Evolutionary conservation across 2,797 vertebrate species (phyloP).

Genomic region (Sebastolobus altivelis): DNA sequence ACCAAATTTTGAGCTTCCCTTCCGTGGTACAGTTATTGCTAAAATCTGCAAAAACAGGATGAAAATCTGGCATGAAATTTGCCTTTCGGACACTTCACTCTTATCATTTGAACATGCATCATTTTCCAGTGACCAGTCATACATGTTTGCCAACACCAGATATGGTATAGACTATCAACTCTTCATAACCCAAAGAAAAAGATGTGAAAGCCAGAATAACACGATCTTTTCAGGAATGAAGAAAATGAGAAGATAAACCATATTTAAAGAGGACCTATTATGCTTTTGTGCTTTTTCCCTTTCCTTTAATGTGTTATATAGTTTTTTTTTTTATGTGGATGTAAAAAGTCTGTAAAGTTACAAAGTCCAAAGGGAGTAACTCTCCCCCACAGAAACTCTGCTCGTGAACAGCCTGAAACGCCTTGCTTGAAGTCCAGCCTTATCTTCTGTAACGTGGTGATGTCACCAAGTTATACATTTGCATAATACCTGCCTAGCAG

Average conservation of each 20-base stretch:
- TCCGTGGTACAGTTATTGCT: neutral
- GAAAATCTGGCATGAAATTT: neutral
- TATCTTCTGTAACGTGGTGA: too few species aligned
- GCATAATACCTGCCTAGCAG: too few species aligned
- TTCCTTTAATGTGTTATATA: too few species aligned
- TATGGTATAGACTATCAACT: neutral
- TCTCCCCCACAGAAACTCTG: too few species aligned
- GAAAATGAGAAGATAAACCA: neutral
- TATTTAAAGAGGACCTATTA: neutral
- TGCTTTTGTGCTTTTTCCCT: too few species aligned
- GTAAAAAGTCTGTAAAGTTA: too few species aligned
- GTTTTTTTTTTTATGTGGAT: too few species aligned
- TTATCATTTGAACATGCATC: neutral
- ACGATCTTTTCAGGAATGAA: neutral
- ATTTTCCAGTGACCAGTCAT: neutral
- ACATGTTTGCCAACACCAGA: conserved; percentile 3
- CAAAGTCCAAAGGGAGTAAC: too few species aligned
- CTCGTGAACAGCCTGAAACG: too few species aligned
- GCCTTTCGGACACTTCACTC: conserved; percentile 3
- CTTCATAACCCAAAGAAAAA: neutral
- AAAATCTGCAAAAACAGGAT: conserved; percentile 4
- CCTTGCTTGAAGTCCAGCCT: too few species aligned
- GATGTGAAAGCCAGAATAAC: neutral
- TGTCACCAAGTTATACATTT: too few species aligned
- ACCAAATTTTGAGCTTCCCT: neutral